Evolutionary conservation across 2,113 vertebrate genomes (phyloP).

Genomic region (Philantomba maxwellii): DNA sequence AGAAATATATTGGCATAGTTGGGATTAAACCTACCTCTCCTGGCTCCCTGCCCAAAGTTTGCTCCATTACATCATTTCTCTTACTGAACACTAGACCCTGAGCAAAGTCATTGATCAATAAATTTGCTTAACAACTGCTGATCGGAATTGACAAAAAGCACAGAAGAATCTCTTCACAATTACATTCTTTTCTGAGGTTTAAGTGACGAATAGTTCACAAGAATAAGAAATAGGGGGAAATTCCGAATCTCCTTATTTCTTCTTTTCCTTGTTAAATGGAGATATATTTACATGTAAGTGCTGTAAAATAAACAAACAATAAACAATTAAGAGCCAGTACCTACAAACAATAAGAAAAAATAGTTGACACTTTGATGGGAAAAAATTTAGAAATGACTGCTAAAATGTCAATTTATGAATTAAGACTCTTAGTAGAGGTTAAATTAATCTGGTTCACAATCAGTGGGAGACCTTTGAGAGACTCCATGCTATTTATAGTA

Average conservation of each 20-base stretch:
- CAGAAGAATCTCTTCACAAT: neutral
- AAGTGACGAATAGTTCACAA: neutral
- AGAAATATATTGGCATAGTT: neutral
- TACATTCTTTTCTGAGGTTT: neutral
- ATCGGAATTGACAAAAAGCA: neutral
- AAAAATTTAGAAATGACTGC: slow-evolving; percentile 42
- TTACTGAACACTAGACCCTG: neutral
- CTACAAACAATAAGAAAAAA: slow-evolving; percentile 33
- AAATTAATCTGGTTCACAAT: slow-evolving; percentile 71
- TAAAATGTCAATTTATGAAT: slow-evolving; percentile 65
- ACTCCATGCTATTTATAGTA: slow-evolving; percentile 77
- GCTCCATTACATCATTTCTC: neutral
- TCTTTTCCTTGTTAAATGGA: neutral
- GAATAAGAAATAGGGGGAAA: neutral
- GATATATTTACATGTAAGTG: neutral
- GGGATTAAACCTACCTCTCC: neutral
- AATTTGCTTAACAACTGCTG: neutral
- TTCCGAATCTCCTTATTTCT: neutral
- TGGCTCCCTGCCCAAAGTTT: neutral
- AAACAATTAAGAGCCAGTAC: neutral
- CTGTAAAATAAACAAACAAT: neutral
- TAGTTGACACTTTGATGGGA: neutral
- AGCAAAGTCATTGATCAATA: neutral
- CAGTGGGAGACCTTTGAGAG: slow-evolving; percentile 73
- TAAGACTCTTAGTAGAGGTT: slow-evolving; percentile 69